phyloP scores from a whole-genome alignment of 2,113 vertebrate genomes.

The Candoia aspera region DNA sequence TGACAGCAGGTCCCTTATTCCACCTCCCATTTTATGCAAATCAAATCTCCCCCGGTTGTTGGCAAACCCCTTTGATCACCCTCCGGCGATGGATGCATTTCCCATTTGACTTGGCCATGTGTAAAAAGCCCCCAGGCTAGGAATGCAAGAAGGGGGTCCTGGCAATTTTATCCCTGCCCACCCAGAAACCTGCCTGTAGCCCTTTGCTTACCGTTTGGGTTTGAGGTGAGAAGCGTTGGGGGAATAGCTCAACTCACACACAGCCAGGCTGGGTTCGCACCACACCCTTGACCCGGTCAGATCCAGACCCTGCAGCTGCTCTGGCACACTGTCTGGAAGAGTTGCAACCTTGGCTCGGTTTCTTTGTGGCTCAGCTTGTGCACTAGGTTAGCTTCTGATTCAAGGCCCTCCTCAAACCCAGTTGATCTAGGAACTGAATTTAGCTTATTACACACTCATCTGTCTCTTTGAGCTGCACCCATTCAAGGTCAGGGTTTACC shows the following conservation, averaged over 20 bases:
- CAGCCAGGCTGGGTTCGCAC: neutral
- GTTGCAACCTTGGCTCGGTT: neutral
- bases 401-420: neutral
- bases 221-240: neutral
- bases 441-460: neutral
- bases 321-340: neutral
- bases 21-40: neutral
- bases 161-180: neutral
- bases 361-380: neutral
- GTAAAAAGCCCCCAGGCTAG: neutral
- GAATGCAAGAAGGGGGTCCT: neutral
- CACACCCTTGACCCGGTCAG: no score
- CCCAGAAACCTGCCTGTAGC: neutral
- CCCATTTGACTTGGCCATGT: neutral
- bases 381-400: neutral
- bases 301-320: neutral
- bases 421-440: neutral
- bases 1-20: neutral
- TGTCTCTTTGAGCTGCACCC: neutral
- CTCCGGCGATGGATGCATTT: neutral
- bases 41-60: neutral
- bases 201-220: neutral
- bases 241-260: no score
- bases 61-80: neutral
- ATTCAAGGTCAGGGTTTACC: neutral